Evolutionary conservation across 2,888 invertebrate genomes (phyloP).

Genomic region (Drosophila trichaetosa): DNA sequence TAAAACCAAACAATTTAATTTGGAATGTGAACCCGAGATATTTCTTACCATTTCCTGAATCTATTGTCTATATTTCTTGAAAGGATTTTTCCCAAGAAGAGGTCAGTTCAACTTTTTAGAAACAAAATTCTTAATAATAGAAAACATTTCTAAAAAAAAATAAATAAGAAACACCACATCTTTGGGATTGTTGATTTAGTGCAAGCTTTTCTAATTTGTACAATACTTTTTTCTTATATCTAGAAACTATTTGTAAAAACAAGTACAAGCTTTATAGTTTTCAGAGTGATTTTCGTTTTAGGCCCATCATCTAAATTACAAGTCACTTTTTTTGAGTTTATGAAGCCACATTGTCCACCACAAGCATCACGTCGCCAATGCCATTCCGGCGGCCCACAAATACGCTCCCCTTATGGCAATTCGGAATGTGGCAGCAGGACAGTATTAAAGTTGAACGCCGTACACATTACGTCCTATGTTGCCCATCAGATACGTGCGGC

Average conservation of each 20-base stretch:
- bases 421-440: slow-evolving; percentile 27
- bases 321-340: neutral
- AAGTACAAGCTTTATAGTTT: neutral
- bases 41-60: neutral
- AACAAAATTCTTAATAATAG: neutral
- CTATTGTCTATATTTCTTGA: neutral
- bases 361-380: slow-evolving; percentile 50
- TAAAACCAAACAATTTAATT: neutral
- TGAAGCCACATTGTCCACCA: slow-evolving; percentile 22
- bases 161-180: neutral
- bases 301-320: neutral
- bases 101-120: neutral
- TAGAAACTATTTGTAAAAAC: neutral
- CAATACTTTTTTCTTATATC: neutral
- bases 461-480: slow-evolving; percentile 59
- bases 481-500: slow-evolving; percentile 60
- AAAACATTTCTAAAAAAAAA: neutral
- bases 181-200: neutral
- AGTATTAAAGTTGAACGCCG: slow-evolving; percentile 48
- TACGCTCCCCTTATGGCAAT: slow-evolving; percentile 44
- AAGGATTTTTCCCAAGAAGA: neutral
- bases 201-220: neutral
- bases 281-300: neutral
- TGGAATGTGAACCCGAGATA: neutral
- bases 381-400: slow-evolving; percentile 40